A percentile compares a stretch with the other conserved stretches of the same genome.
These are phyloP conservation scores for Pachyramphus minor DNA, from an alignment of 2,113 vertebrate genomes.

Conservation along the genomic window DNA sequence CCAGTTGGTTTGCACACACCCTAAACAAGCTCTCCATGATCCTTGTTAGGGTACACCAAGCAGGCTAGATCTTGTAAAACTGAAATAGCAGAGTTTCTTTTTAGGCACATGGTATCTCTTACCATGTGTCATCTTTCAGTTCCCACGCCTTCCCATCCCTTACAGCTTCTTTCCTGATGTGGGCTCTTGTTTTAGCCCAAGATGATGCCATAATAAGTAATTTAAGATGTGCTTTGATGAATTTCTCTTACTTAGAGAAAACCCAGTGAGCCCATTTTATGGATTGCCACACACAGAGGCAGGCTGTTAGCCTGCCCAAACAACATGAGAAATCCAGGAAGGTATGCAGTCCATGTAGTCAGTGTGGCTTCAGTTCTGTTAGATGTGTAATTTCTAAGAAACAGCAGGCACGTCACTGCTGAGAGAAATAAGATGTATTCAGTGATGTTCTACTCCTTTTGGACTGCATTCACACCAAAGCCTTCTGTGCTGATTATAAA, in stretches of 20 bases:
- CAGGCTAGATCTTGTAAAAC: not conserved
- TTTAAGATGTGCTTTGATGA: constrained; percentile 65
- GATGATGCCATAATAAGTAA: constrained; percentile 62
- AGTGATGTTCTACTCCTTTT: not conserved
- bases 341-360: not conserved
- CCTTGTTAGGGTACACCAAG: not conserved
- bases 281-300: constrained; percentile 40
- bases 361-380: not conserved
- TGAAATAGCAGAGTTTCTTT: not conserved
- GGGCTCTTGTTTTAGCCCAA: constrained; percentile 28
- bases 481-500: not conserved
- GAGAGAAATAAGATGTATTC: not conserved
- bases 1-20: not conserved
- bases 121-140: constrained; percentile 10
- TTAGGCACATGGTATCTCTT: not conserved
- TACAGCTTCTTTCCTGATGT: constrained; percentile 54
- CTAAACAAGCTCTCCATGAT: not conserved
- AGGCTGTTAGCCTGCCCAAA: not conserved
- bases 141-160: constrained; percentile 51
- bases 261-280: constrained; percentile 26
- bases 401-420: not conserved
- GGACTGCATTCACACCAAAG: not conserved
- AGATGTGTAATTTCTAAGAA: not conserved
- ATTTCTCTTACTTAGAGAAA: constrained; percentile 29
- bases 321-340: constrained; percentile 24